Evolutionary conservation across 2,113 vertebrate genomes (phyloP).

Genomic region (Tauraco erythrolophus): DNA sequence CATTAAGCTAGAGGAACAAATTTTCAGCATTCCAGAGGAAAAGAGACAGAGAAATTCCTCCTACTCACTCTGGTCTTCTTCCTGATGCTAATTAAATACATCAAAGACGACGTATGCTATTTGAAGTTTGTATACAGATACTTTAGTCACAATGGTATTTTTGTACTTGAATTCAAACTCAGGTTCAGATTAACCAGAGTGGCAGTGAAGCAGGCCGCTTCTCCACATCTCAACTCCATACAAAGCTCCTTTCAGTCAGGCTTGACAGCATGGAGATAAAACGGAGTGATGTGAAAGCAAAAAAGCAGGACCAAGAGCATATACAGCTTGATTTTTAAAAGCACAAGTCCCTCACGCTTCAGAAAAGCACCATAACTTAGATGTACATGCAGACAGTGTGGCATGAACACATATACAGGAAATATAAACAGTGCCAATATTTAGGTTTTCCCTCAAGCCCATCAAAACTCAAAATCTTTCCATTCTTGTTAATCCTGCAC

Average conservation of each 20-base stretch:
- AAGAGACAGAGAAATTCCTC: background rate
- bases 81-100: conserved; percentile 19
- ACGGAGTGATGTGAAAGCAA: background rate
- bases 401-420: background rate
- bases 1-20: background rate
- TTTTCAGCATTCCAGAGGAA: conserved; percentile 10
- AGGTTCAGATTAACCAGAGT: background rate
- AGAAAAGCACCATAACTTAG: background rate
- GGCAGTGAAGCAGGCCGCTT: background rate
- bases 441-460: background rate
- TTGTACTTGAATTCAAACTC: background rate
- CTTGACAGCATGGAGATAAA: background rate
- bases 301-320: background rate
- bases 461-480: background rate
- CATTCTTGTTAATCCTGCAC: background rate
- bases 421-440: background rate
- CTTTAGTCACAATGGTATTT: background rate
- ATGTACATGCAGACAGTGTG: background rate
- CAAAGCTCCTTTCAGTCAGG: background rate
- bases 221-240: background rate
- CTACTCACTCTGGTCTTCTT: background rate
- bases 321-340: background rate
- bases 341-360: background rate
- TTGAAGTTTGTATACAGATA: conserved; percentile 1
- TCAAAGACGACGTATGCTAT: background rate